These are phyloP conservation scores for Puffinus mauretanicus DNA, from an alignment of 2,113 vertebrate species.

Conservation along the genomic window DNA sequence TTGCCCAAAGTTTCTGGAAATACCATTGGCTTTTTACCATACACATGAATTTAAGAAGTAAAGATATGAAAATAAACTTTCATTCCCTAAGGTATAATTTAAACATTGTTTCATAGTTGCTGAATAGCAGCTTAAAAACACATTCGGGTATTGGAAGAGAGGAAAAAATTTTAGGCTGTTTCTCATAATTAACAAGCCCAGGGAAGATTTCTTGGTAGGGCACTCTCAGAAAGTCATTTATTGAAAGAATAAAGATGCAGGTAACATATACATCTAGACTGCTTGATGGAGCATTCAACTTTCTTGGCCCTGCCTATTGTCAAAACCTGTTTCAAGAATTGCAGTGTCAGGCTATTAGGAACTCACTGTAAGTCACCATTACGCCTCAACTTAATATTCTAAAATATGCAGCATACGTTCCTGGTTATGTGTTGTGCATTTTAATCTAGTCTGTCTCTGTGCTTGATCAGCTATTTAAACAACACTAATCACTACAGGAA, in stretches of 20 bases:
- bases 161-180: not conserved
- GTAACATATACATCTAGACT: not conserved
- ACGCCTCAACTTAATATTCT: not conserved
- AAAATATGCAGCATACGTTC: not conserved
- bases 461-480: conserved; percentile 13
- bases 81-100: not conserved
- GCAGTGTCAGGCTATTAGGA: not conserved
- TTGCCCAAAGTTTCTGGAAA: not conserved
- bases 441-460: not conserved
- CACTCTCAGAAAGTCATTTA: not conserved
- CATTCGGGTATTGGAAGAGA: not conserved
- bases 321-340: not conserved
- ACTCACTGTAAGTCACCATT: not conserved
- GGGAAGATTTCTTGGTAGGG: not conserved
- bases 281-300: rapidly evolving
- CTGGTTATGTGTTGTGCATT: not conserved
- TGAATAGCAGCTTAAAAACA: not conserved
- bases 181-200: not conserved
- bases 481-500: not conserved
- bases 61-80: not conserved
- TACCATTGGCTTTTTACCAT: not conserved
- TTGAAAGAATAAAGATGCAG: not conserved
- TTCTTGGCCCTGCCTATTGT: not conserved
- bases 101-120: not conserved
- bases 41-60: not conserved